phyloP scores from a whole-genome alignment of 2,797 vertebrate genomes.

The Chaunax sp. region DNA sequence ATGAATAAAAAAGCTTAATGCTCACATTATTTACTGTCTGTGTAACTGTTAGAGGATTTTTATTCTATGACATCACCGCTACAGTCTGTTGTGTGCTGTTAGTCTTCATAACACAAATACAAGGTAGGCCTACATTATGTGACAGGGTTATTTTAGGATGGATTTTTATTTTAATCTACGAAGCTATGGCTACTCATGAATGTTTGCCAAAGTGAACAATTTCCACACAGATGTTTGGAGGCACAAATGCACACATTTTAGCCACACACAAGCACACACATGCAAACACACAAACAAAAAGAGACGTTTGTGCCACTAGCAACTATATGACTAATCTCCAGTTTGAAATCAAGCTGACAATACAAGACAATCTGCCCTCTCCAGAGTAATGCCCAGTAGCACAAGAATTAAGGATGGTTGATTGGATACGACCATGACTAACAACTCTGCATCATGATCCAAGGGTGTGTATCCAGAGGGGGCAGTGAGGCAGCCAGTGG shows the following conservation, averaged over 20 bases:
- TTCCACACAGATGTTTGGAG: constrained; percentile 31
- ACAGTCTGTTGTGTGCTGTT: neutral
- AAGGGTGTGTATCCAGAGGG: constrained; percentile 59
- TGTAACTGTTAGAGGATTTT: neutral
- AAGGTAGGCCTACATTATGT: too few relatives aligned
- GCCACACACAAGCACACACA: constrained; percentile 11
- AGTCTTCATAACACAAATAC: constrained; percentile 1
- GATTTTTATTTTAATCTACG: constrained; percentile 9
- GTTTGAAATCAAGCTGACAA: constrained; percentile 73
- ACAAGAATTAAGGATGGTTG: constrained; percentile 61
- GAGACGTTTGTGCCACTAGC: constrained; percentile 44
- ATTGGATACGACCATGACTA: constrained; percentile 77
- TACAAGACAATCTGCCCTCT: constrained; percentile 70
- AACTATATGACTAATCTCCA: constrained; percentile 64
- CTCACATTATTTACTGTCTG: neutral
- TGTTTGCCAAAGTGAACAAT: constrained; percentile 32
- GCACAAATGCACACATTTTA: constrained; percentile 25
- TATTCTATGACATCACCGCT: constrained; percentile 10
- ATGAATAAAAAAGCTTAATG: neutral
- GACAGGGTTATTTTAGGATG: neutral
- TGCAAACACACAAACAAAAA: constrained; percentile 27
- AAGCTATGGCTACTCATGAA: constrained; percentile 4
- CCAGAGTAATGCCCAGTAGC: constrained; percentile 63
- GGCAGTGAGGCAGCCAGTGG: constrained; percentile 35
- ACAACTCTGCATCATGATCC: constrained; percentile 67